A percentile compares a stretch with the other conserved stretches of the same genome.
phyloP scores from a whole-genome alignment of 2,888 invertebrate species.

The Mythimna vitellina region DNA sequence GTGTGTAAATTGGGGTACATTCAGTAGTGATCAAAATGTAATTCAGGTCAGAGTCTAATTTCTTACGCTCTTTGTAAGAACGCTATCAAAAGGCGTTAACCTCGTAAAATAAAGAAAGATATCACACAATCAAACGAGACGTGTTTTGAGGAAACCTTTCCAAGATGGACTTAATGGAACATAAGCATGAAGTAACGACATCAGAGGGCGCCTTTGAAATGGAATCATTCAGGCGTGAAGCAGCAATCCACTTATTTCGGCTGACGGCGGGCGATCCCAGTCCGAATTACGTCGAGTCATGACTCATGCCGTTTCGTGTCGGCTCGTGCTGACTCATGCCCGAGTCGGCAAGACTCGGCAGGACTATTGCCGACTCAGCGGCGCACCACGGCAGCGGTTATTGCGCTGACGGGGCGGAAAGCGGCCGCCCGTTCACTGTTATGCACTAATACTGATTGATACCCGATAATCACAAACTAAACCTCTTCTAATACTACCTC shows the following conservation, averaged over 20 bases:
- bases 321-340: slow-evolving; percentile 82
- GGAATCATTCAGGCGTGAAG: slow-evolving; percentile 84
- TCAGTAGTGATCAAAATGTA: slow-evolving; percentile 77
- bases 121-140: slow-evolving; percentile 47
- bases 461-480: slow-evolving; percentile 75
- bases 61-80: slow-evolving; percentile 58
- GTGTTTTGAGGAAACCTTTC: slow-evolving; percentile 37
- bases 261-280: slow-evolving; percentile 81
- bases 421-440: slow-evolving; percentile 71
- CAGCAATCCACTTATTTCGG: slow-evolving; percentile 88
- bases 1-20: slow-evolving; percentile 69
- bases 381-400: slow-evolving; percentile 78
- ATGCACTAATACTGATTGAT: slow-evolving; percentile 84
- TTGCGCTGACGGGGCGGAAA: slow-evolving; percentile 81
- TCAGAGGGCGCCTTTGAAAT: slow-evolving; percentile 79
- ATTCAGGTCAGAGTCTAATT: slow-evolving; percentile 79
- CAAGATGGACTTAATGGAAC: slow-evolving; percentile 59
- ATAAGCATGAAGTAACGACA: slow-evolving; percentile 76
- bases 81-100: slow-evolving; percentile 49
- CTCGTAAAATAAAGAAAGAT: slow-evolving; percentile 39
- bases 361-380: slow-evolving; percentile 74
- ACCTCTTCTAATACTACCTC: slow-evolving; percentile 48
- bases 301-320: slow-evolving; percentile 75
- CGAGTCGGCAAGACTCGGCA: slow-evolving; percentile 73
- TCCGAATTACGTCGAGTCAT: slow-evolving; percentile 81